These are phyloP conservation scores for Phanerotoma sp. DNA, from an alignment of 2,888 invertebrate genomes.

Conservation along the genomic window DNA sequence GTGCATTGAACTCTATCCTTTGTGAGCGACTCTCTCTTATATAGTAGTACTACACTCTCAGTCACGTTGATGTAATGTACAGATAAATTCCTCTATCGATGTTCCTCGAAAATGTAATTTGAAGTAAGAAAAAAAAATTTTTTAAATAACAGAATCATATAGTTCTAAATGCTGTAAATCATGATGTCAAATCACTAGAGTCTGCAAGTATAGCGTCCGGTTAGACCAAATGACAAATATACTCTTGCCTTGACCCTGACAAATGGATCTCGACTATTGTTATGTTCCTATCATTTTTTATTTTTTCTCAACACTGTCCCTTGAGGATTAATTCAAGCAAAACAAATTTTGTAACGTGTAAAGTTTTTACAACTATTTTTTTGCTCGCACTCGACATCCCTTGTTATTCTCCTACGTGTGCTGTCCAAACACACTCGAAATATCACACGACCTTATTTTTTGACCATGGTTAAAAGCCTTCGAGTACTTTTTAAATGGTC, in stretches of 20 bases:
- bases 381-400: too few relatives aligned
- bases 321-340: too few relatives aligned
- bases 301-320: background rate
- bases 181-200: slow-evolving; percentile 4
- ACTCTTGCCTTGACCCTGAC: slow-evolving; percentile 9
- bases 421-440: too few relatives aligned
- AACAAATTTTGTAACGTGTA: too few relatives aligned
- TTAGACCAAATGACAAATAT: slow-evolving; percentile 1
- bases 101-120: background rate
- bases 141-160: background rate
- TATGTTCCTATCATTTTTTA: too few relatives aligned
- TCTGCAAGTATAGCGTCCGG: background rate
- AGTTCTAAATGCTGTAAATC: background rate
- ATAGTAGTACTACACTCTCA: background rate
- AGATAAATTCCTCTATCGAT: background rate
- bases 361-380: too few relatives aligned
- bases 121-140: background rate
- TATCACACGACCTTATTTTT: too few relatives aligned
- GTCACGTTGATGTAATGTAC: background rate
- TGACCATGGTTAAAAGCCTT: too few relatives aligned
- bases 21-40: slow-evolving; percentile 13
- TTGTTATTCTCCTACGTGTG: too few relatives aligned
- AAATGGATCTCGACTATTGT: slow-evolving; percentile 3
- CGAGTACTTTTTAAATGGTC: too few relatives aligned
- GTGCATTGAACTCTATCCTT: slow-evolving; percentile 29